Conservation (phyloP, 2,797 vertebrate species). For the Gymnocypris eckloni region DNA sequence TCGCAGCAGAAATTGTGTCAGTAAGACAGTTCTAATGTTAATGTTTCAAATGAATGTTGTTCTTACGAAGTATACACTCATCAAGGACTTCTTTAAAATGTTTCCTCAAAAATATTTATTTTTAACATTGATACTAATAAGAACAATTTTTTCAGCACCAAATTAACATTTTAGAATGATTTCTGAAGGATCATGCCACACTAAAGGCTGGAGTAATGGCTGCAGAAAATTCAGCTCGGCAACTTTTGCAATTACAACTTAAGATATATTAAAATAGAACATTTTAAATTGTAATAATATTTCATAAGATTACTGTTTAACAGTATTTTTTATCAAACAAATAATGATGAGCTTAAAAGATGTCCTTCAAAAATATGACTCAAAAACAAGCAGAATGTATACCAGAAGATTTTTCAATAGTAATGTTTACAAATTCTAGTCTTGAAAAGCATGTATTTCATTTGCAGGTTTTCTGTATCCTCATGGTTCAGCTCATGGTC, state of each 20-base stretch:
- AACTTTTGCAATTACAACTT: not conserved
- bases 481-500: conserved; percentile 69
- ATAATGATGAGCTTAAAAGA: not conserved
- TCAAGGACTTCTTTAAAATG: not conserved
- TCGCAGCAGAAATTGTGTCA: not conserved
- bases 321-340: not conserved
- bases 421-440: not conserved
- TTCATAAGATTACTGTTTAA: not conserved
- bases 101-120: not conserved
- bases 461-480: conserved; percentile 67
- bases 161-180: not conserved
- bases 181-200: not conserved
- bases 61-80: not conserved
- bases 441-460: not conserved
- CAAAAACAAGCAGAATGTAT: not conserved
- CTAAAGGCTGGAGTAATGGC: not conserved
- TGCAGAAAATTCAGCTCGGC: not conserved
- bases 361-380: not conserved
- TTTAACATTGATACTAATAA: not conserved
- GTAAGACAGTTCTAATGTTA: not conserved
- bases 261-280: not conserved
- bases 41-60: not conserved
- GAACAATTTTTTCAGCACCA: not conserved
- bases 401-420: not conserved
- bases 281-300: not conserved